Conservation (phyloP, 2,113 vertebrate species). For the Hemicordylus capensis region DNA sequence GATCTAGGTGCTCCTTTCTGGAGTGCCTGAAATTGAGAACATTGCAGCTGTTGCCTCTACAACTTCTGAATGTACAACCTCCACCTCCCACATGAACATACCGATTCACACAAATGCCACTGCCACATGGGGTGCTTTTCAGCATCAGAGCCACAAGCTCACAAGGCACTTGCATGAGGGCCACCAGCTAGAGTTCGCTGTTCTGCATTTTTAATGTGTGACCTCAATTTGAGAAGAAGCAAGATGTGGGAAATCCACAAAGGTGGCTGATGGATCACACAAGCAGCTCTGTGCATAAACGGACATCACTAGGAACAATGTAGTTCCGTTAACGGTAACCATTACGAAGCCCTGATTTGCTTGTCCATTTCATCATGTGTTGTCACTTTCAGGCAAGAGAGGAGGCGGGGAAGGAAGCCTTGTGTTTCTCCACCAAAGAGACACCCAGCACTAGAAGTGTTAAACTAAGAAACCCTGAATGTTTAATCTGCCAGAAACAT, state of each 20-base stretch:
- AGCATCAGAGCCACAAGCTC: no score
- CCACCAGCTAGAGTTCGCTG: not conserved
- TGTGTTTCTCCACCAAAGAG: constrained; percentile 51
- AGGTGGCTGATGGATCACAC: not conserved
- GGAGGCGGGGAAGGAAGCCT: constrained; percentile 13
- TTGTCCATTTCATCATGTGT: not conserved
- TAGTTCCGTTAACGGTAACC: constrained; percentile 24
- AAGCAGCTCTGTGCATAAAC: not conserved
- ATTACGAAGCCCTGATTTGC: not conserved
- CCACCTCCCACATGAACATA: not conserved
- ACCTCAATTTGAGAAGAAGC: not conserved
- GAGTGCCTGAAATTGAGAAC: not conserved
- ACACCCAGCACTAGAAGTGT: constrained; percentile 66
- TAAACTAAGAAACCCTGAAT: constrained; percentile 75
- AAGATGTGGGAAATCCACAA: not conserved
- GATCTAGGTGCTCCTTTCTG: not conserved
- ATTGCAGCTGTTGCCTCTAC: not conserved
- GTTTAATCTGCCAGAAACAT: constrained; percentile 79
- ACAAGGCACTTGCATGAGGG: no score
- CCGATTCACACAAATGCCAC: not conserved
- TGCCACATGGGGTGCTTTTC: no score
- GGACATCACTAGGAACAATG: not conserved
- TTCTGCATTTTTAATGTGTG: not conserved
- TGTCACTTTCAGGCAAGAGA: constrained; percentile 26
- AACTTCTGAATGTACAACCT: not conserved